Conservation (phyloP, 2,113 vertebrate genomes). For the Pelobates fuscus region DNA sequence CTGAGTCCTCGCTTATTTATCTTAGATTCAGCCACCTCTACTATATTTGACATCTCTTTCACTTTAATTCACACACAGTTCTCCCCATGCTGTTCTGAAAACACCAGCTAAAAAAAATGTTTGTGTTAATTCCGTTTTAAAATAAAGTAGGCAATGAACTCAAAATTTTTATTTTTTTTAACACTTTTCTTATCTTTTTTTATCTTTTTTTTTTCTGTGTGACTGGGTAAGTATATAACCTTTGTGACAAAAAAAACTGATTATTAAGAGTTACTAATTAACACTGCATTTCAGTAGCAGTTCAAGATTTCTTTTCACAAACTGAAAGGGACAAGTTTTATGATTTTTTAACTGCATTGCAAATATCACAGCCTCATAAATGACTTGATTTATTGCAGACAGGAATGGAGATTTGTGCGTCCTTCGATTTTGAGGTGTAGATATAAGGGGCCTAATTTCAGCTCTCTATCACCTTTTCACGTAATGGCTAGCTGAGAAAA, state of each 20-base stretch:
- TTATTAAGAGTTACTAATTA: conserved; percentile 81
- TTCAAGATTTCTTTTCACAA: conserved; percentile 67
- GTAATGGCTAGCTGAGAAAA: not conserved
- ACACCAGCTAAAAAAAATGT: too few species aligned
- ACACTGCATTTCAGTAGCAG: conserved; percentile 64
- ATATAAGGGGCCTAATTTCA: conserved; percentile 10
- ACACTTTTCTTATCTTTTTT: not conserved
- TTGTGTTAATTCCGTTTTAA: too few species aligned
- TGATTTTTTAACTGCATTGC: conserved; percentile 90
- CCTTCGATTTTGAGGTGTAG: conserved; percentile 40
- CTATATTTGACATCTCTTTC: conserved; percentile 51
- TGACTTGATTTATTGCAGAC: conserved; percentile 81
- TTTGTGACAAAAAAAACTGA: conserved; percentile 60
- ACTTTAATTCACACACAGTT: too few species aligned
- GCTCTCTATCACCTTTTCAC: not conserved
- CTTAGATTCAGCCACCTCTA: too few species aligned
- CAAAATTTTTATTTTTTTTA: too few species aligned
- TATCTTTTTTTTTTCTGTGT: conserved; percentile 40
- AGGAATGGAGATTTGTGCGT: conserved; percentile 63
- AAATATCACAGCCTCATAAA: conserved; percentile 82
- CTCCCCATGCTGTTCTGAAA: too few species aligned
- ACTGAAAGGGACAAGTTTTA: conserved; percentile 75
- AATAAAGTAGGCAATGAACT: too few species aligned
- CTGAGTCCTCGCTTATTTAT: too few species aligned
- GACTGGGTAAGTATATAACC: conserved; percentile 58